Conservation (phyloP, 2,888 invertebrate species). For the Vanessa cardui region DNA sequence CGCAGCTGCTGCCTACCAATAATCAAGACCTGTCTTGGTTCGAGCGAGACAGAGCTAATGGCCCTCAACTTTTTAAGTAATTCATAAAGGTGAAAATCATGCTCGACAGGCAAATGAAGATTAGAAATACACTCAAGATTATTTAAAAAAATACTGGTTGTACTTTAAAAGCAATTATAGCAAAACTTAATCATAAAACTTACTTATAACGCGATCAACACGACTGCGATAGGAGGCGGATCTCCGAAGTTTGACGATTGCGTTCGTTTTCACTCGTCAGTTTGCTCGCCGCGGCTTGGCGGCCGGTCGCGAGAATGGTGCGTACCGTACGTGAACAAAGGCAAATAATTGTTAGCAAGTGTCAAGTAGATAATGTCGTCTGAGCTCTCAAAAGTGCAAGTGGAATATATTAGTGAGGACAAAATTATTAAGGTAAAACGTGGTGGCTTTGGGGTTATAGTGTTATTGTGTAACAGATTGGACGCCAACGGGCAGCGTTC, state of each 20-base stretch:
- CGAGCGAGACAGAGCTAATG: slow-evolving; percentile 69
- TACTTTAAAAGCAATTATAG: neutral
- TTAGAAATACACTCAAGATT: slow-evolving; percentile 7
- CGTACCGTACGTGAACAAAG: slow-evolving; percentile 77
- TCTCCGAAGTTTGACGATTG: slow-evolving; percentile 75
- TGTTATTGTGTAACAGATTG: slow-evolving; percentile 78
- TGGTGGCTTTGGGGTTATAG: slow-evolving; percentile 62
- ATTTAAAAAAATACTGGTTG: slow-evolving; percentile 5
- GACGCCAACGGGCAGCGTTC: slow-evolving; percentile 81
- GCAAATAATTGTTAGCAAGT: slow-evolving; percentile 70
- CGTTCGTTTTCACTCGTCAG: slow-evolving; percentile 68
- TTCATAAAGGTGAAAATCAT: slow-evolving; percentile 6
- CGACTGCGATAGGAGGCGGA: slow-evolving; percentile 81
- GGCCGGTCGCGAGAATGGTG: slow-evolving; percentile 82
- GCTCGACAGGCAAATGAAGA: slow-evolving; percentile 8
- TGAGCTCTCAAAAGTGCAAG: slow-evolving; percentile 75
- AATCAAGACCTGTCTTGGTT: slow-evolving; percentile 76
- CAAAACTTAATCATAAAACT: slow-evolving; percentile 43
- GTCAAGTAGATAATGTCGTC: slow-evolving; percentile 80
- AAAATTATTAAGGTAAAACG: slow-evolving; percentile 75
- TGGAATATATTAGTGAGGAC: slow-evolving; percentile 79
- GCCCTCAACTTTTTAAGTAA: slow-evolving; percentile 36
- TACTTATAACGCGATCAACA: slow-evolving; percentile 54
- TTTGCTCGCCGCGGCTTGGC: slow-evolving; percentile 80
- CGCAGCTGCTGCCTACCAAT: slow-evolving; percentile 84